Evolutionary conservation across 2,888 invertebrate species (phyloP).

Genomic region (Exocentrus adspersus): DNA sequence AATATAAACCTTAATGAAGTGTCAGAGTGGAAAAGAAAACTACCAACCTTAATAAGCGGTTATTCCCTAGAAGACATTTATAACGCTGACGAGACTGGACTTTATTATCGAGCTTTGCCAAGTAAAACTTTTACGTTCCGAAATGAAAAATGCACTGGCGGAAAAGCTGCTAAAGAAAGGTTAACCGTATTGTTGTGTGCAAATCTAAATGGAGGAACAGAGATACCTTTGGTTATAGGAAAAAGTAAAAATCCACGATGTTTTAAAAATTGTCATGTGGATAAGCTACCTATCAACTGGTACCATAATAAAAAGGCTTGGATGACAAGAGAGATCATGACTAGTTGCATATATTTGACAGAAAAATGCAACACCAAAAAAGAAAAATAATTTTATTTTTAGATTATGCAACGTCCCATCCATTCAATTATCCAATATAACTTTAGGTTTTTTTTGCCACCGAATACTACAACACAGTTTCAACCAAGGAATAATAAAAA

Average conservation of each 20-base stretch:
- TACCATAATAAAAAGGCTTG: conserved; percentile 27
- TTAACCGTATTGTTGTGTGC: conserved; percentile 34
- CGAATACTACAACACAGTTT: conserved; percentile 24
- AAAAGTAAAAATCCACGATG: conserved; percentile 28
- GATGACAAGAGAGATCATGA: conserved; percentile 30
- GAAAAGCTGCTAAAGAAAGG: conserved; percentile 24
- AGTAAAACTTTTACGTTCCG: conserved; percentile 26
- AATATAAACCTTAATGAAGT: conserved; percentile 10
- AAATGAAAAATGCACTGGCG: conserved; percentile 13
- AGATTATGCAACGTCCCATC: conserved; percentile 11
- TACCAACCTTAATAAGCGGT: neutral
- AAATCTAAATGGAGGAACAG: conserved; percentile 13
- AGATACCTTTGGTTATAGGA: conserved; percentile 14
- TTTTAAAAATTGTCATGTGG: conserved; percentile 26
- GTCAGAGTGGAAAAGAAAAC: conserved; percentile 13
- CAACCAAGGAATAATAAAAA: conserved; percentile 22
- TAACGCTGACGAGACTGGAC: conserved; percentile 29
- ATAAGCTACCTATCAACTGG: conserved; percentile 30
- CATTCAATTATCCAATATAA: conserved; percentile 18
- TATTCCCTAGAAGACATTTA: conserved; percentile 9
- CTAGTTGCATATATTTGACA: conserved; percentile 20
- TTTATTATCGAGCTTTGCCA: conserved; percentile 22
- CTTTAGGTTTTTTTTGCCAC: conserved; percentile 22
- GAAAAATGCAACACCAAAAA: conserved; percentile 21
- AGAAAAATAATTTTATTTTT: conserved; percentile 4